Evolutionary conservation across 2,888 invertebrate genomes (phyloP).

Genomic region (Andrena chrysosceles): DNA sequence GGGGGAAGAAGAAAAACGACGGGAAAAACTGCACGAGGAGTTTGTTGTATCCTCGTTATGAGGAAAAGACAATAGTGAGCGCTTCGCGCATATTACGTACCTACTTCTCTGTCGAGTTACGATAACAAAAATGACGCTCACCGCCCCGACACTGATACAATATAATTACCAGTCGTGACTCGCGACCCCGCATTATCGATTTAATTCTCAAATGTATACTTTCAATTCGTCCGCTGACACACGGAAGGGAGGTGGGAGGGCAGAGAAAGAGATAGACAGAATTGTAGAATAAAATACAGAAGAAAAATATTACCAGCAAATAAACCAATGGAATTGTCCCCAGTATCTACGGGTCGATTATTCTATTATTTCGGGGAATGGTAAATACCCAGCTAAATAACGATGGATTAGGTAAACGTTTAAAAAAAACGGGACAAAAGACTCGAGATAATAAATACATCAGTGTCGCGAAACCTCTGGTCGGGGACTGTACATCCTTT

Average conservation of each 20-base stretch:
- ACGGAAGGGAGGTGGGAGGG: background rate
- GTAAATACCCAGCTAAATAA: conserved; percentile 18
- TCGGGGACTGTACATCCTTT: conserved; percentile 49
- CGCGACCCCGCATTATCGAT: conserved; percentile 76
- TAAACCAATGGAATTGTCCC: conserved; percentile 38
- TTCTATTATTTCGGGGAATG: background rate
- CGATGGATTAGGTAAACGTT: background rate
- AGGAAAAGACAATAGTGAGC: conserved; percentile 54
- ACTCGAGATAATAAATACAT: conserved; percentile 37
- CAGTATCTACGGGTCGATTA: conserved; percentile 1
- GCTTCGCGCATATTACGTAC: conserved; percentile 62
- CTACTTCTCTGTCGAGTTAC: conserved; percentile 48
- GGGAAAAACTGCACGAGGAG: conserved; percentile 54
- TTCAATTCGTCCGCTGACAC: conserved; percentile 71
- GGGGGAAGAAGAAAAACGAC: conserved; percentile 34
- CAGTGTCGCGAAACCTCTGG: conserved; percentile 27
- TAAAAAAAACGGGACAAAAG: conserved; percentile 11
- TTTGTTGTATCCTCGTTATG: conserved; percentile 53
- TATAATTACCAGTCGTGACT: conserved; percentile 70
- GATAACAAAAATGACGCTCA: conserved; percentile 63
- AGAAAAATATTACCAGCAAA: conserved; percentile 35
- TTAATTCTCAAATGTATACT: conserved; percentile 77
- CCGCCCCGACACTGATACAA: conserved; percentile 53
- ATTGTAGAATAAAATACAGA: background rate
- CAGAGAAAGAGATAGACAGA: conserved; percentile 1